phyloP scores from a whole-genome alignment of 2,797 vertebrate genomes.

The Selene dorsalis region DNA sequence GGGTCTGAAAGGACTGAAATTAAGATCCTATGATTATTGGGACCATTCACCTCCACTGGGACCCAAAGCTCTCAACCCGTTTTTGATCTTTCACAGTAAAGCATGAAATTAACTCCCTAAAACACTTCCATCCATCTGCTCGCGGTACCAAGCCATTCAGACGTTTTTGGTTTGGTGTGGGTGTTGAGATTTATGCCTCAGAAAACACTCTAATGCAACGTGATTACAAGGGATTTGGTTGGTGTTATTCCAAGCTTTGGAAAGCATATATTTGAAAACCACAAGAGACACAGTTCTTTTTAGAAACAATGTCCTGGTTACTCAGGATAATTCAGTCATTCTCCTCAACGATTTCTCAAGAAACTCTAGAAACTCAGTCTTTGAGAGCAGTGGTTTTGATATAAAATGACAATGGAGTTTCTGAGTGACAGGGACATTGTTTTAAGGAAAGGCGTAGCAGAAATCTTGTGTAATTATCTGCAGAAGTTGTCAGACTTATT shows the following conservation, averaged over 20 bases:
- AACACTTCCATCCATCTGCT: neutral
- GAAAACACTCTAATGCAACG: neutral
- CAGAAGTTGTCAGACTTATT: no score
- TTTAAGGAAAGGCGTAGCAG: neutral
- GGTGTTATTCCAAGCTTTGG: neutral
- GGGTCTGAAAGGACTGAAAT: constrained; percentile 9
- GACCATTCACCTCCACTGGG: neutral
- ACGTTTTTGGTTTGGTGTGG: neutral
- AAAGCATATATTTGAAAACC: neutral
- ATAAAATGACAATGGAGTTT: neutral
- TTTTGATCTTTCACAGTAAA: constrained; percentile 6
- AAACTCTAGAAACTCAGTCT: neutral
- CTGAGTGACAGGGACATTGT: neutral
- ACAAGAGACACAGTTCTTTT: neutral
- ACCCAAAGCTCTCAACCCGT: neutral
- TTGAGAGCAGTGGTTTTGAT: neutral
- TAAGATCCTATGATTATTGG: constrained; percentile 16
- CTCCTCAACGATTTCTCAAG: neutral
- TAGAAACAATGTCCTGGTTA: neutral
- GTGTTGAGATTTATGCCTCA: neutral
- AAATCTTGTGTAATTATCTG: neutral
- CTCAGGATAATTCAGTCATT: neutral
- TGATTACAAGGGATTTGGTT: neutral
- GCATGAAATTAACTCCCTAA: neutral
- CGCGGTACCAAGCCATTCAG: neutral